These are phyloP conservation scores for Cryptoblepharus egeriae DNA, from an alignment of 2,797 vertebrate species.

Conservation along the genomic window DNA sequence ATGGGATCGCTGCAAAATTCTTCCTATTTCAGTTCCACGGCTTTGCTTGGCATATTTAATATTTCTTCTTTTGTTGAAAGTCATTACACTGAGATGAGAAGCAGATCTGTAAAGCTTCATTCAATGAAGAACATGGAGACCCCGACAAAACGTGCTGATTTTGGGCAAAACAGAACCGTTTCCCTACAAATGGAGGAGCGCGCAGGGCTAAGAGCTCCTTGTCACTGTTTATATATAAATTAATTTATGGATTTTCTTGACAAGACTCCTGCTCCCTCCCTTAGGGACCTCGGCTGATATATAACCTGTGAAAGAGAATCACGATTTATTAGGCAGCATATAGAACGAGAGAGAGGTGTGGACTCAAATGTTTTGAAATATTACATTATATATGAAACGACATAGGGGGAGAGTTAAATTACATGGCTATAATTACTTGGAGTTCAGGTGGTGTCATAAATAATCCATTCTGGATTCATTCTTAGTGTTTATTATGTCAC, in stretches of 20 bases:
- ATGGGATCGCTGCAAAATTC: too few species aligned
- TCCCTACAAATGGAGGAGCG: constrained; percentile 55
- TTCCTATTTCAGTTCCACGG: background rate
- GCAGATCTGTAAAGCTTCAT: background rate
- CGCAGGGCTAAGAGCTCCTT: constrained; percentile 35
- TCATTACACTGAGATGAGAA: constrained; percentile 21
- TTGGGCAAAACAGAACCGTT: constrained; percentile 28
- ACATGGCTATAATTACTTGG: constrained; percentile 70
- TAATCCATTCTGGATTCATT: constrained; percentile 65
- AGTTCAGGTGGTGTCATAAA: constrained; percentile 74
- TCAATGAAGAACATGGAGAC: constrained; percentile 34
- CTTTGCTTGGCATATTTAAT: background rate
- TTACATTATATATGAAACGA: constrained; percentile 69
- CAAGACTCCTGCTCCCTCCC: constrained; percentile 66
- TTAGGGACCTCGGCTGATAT: constrained; percentile 69
- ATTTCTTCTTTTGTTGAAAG: constrained; percentile 29
- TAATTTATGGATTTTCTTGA: constrained; percentile 69
- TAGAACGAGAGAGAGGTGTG: constrained; percentile 62
- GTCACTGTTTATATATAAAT: constrained; percentile 68
- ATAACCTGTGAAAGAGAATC: constrained; percentile 68
- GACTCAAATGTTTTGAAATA: constrained; percentile 67
- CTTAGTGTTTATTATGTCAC: constrained; percentile 69
- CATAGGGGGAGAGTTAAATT: constrained; percentile 69
- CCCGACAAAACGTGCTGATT: constrained; percentile 34
- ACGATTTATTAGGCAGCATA: constrained; percentile 67